Conservation (phyloP, 1,140 invertebrate species). For the Drosophila lowei region DNA sequence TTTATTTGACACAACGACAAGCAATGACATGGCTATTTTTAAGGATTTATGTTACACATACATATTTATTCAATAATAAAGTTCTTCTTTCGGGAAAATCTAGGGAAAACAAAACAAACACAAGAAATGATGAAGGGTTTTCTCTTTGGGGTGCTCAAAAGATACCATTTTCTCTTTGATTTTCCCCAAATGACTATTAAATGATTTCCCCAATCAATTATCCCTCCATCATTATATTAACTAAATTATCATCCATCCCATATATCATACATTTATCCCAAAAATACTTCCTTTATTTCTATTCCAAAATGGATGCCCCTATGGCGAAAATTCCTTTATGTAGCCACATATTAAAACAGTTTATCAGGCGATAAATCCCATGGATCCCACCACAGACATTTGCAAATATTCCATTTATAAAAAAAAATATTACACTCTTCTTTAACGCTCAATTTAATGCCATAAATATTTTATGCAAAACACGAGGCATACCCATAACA, state of each 20-base stretch:
- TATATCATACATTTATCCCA: no score
- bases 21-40: slow-evolving; percentile 56
- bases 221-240: not conserved
- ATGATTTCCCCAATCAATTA: no score
- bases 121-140: no score
- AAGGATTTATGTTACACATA: slow-evolving; percentile 8
- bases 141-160: not conserved
- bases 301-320: not conserved
- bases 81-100: slow-evolving; percentile 46
- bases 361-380: slow-evolving; percentile 52
- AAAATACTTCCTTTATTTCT: not conserved
- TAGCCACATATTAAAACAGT: slow-evolving; percentile 41
- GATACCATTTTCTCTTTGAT: not conserved
- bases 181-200: no score
- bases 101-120: slow-evolving; percentile 33
- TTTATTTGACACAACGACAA: slow-evolving; percentile 59
- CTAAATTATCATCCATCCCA: not conserved
- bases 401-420: slow-evolving; percentile 16
- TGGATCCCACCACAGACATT: not conserved
- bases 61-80: slow-evolving; percentile 49
- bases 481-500: slow-evolving; percentile 18
- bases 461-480: slow-evolving; percentile 71
- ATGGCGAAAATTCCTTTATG: slow-evolving; percentile 29
- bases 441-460: slow-evolving; percentile 65
- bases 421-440: slow-evolving; percentile 4